A percentile compares a stretch with the other conserved stretches of the same genome.
Evolutionary conservation across 1,140 invertebrate species (phyloP).

Genomic region (Drosophila pandora): DNA sequence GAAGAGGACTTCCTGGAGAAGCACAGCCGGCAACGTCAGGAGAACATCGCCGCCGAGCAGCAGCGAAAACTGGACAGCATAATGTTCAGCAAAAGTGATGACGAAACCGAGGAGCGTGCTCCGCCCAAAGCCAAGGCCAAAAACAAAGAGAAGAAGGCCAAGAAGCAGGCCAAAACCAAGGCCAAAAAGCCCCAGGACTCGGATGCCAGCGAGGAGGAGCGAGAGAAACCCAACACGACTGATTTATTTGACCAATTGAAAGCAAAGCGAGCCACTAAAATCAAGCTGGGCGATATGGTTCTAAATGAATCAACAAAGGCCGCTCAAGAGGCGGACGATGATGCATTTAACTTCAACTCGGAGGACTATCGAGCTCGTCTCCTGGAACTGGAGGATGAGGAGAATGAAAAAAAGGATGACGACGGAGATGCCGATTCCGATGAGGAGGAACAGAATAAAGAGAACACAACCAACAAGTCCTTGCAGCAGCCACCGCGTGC

Average conservation of each 20-base stretch:
- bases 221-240: conserved; percentile 63
- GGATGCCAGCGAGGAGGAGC: conserved; percentile 53
- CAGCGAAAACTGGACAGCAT: conserved; percentile 70
- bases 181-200: conserved; percentile 26
- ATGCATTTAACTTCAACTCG: conserved; percentile 79
- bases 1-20: conserved; percentile 79
- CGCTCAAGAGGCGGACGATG: conserved; percentile 43
- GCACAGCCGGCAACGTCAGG: conserved; percentile 56
- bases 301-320: conserved; percentile 55
- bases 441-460: conserved; percentile 45
- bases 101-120: conserved; percentile 61
- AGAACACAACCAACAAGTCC: conserved; percentile 76
- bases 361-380: conserved; percentile 78
- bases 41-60: conserved; percentile 60
- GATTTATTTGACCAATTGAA: conserved; percentile 82
- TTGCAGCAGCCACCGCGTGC: conserved; percentile 52
- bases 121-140: conserved; percentile 41
- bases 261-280: conserved; percentile 74
- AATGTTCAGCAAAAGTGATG: conserved; percentile 81
- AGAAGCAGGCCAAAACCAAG: conserved; percentile 38
- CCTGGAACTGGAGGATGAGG: conserved; percentile 67
- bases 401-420: conserved; percentile 17
- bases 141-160: conserved; percentile 36
- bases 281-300: conserved; percentile 69
- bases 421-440: conserved; percentile 3